Percentiles rank a stretch among this genome's conserved stretches.
Conservation (phyloP, 2,888 invertebrate species). For the Mycalesis mineus region DNA sequence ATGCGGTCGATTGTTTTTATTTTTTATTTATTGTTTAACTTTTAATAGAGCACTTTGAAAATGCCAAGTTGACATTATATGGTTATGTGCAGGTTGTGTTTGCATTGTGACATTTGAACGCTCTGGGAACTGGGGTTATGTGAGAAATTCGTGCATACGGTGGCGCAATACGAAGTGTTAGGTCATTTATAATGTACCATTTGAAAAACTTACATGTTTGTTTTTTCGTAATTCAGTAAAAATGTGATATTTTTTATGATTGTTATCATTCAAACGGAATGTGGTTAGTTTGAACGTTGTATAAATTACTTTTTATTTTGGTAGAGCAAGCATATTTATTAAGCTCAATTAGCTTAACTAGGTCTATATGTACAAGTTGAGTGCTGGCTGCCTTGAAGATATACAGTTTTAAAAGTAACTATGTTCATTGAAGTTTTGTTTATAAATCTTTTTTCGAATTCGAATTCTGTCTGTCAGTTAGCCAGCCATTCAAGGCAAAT, state of each 20-base stretch:
- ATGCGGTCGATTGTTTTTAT: conserved; percentile 3
- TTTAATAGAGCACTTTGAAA: neutral
- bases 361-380: too few relatives aligned
- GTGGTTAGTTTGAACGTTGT: neutral
- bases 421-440: too few relatives aligned
- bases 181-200: neutral
- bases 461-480: too few relatives aligned
- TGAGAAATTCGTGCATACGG: conserved; percentile 17
- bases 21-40: neutral
- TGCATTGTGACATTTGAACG: conserved; percentile 26
- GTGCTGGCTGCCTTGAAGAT: too few relatives aligned
- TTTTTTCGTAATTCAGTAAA: neutral
- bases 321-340: too few relatives aligned
- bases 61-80: conserved; percentile 22
- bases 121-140: conserved; percentile 23
- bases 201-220: neutral
- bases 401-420: too few relatives aligned
- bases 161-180: conserved; percentile 16
- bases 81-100: conserved; percentile 6
- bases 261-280: neutral
- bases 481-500: too few relatives aligned
- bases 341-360: too few relatives aligned
- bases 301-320: too few relatives aligned
- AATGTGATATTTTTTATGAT: neutral
- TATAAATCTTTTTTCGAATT: too few relatives aligned